Evolutionary conservation across 2,888 invertebrate species (phyloP), one percentile per base, ranked within the genome.

Genomic region (Metopia argyrocephala): DNA sequence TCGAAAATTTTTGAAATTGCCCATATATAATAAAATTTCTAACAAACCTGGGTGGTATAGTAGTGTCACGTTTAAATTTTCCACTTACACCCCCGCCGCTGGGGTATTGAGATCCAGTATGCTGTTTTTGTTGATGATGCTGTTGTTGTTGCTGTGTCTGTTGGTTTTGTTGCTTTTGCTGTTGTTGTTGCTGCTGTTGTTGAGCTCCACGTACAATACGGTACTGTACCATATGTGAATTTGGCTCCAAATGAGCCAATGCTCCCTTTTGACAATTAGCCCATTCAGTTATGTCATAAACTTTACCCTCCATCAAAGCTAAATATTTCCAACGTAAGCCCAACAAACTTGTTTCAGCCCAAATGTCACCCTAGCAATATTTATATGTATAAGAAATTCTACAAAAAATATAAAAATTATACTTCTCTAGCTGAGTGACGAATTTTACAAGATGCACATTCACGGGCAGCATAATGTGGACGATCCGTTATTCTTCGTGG

Each of bases 271-370:
- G 97, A 91, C 98, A 98, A 84, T 96, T 95, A 23, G 98, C 98
- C 98, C 98, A 98, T 91, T 98, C 97, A 57, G 97, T 98, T 86
- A 98, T 97, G 91, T 98, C 97, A 90, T 97, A 98, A 31, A 98
- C 96, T 82, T 95, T 95, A 73, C 97, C 97, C 90, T 98, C 98
- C 97, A 98, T 98, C 87, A 97, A 96, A 68, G 98, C 97, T 91
- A 96, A 97, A 92, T 98, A 98, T 92, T 96, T 95, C 95, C 97
- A 97, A 61, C 96, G 93, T 85, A 97, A 93, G 18, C 98, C 97
- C 91, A 97, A 93, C 92, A 96, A 93, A 86, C 93, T 93, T 52
- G 96, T 96, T 91, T 98, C 98, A 59, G 98, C 97, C 98, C 98
- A 98, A 86, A 98, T 97, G 90, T 98, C 98, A 78, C 98, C 97